These are phyloP conservation scores for Montipora sp. DNA, from an alignment of 64 coral and sea anemone species.

Conservation along the genomic window DNA sequence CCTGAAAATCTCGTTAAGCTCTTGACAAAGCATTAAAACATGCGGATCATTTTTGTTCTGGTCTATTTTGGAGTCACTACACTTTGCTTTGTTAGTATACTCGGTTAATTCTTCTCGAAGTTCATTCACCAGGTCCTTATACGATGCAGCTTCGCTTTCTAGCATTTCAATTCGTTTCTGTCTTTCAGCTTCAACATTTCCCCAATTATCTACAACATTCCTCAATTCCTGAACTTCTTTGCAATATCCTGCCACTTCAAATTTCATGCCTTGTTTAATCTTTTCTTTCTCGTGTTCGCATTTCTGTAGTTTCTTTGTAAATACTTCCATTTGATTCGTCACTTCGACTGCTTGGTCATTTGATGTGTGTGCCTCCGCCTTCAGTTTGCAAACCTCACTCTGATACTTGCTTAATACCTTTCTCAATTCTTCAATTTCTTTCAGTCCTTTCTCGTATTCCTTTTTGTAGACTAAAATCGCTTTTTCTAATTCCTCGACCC, in stretches of 20 bases:
- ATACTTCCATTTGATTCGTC: conserved; percentile 62
- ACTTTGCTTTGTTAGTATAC: neutral
- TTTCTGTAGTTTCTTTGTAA: conserved; percentile 68
- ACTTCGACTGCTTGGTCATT: conserved; percentile 67
- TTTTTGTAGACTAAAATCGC: conserved; percentile 26
- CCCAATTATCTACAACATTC: conserved; percentile 52
- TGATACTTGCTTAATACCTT: conserved; percentile 53
- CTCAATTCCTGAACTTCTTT: conserved; percentile 68
- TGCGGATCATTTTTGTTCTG: conserved; percentile 4
- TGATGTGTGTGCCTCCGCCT: conserved; percentile 35
- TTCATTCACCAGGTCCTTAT: conserved; percentile 31
- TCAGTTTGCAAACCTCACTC: conserved; percentile 50
- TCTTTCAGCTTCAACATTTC: conserved; percentile 15
- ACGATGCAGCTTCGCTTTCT: conserved; percentile 41
- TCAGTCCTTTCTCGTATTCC: conserved; percentile 36
- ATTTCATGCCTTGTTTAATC: conserved; percentile 6
- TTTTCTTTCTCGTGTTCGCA: conserved; percentile 46
- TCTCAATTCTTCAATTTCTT: conserved; percentile 58
- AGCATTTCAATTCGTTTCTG: conserved; percentile 36
- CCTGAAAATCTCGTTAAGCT: conserved; percentile 71
- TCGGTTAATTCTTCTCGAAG: neutral
- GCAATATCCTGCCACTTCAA: conserved; percentile 29
- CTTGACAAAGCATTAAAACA: conserved; percentile 22
- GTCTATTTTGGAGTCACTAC: neutral
- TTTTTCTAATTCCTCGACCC: conserved; percentile 40